phyloP scores from a whole-genome alignment of 2,797 vertebrate species.

The Acanthiza pusilla region DNA sequence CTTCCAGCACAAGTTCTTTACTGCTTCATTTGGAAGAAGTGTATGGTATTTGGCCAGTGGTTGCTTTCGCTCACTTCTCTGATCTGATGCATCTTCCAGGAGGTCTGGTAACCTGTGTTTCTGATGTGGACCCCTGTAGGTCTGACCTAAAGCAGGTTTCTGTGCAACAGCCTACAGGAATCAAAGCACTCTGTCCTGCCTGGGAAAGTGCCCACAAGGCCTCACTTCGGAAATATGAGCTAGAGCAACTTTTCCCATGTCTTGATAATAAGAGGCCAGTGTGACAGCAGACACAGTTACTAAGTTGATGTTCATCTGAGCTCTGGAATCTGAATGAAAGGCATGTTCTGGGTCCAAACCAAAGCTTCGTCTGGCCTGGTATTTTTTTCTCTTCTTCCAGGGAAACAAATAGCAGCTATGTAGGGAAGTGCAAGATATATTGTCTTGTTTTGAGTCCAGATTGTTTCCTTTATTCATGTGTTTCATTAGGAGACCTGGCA shows the following conservation, averaged over 20 bases:
- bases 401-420: background rate
- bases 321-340: background rate
- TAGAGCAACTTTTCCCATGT: background rate
- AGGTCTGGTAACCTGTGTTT: background rate
- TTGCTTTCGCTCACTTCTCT: background rate
- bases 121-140: background rate
- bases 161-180: background rate
- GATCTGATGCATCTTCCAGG: background rate
- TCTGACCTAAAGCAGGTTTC: background rate
- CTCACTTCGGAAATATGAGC: background rate
- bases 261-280: background rate
- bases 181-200: background rate
- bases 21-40: background rate
- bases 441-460: background rate
- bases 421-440: background rate
- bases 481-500: background rate
- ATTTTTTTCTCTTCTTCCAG: background rate
- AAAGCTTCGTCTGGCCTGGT: background rate
- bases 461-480: background rate
- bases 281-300: background rate
- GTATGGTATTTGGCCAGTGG: background rate
- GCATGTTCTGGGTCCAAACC: background rate
- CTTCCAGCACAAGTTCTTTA: background rate
- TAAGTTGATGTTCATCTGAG: background rate
- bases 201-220: background rate